Evolutionary conservation across 2,888 invertebrate genomes (phyloP).

Genomic region (Bombylius discolor): DNA sequence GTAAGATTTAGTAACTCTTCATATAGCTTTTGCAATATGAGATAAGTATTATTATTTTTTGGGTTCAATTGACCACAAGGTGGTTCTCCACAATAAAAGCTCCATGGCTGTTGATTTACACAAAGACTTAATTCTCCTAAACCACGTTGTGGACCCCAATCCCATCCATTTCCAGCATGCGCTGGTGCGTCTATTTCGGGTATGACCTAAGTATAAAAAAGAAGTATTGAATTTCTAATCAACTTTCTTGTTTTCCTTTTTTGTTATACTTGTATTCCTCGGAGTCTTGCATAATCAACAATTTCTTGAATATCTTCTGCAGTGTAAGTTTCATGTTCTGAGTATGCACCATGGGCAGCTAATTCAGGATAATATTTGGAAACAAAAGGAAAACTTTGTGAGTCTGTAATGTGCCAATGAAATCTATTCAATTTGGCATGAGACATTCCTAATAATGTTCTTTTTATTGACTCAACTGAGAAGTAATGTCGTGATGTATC

Average conservation of each 20-base stretch:
- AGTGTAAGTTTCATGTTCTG: slow-evolving; percentile 62
- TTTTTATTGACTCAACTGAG: slow-evolving; percentile 53
- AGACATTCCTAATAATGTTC: slow-evolving; percentile 77
- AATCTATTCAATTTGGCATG: slow-evolving; percentile 82
- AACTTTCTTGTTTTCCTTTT: background rate
- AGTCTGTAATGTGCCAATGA: slow-evolving; percentile 86
- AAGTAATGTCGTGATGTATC: slow-evolving; percentile 89
- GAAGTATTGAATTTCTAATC: background rate
- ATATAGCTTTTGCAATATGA: slow-evolving; percentile 59
- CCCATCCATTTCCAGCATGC: slow-evolving; percentile 78
- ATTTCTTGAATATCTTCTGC: slow-evolving; percentile 57
- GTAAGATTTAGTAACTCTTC: slow-evolving; percentile 60
- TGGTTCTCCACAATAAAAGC: slow-evolving; percentile 63
- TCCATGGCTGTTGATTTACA: slow-evolving; percentile 70
- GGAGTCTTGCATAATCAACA: slow-evolving; percentile 60
- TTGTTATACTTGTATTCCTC: slow-evolving; percentile 71
- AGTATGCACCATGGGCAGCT: slow-evolving; percentile 74
- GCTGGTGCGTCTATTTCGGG: slow-evolving; percentile 87
- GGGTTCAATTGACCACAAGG: slow-evolving; percentile 80
- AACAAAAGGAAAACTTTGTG: slow-evolving; percentile 83
- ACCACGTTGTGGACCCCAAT: slow-evolving; percentile 63
- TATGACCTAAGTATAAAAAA: slow-evolving; percentile 48
- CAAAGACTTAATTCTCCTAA: slow-evolving; percentile 68
- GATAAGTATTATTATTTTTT: slow-evolving; percentile 62
- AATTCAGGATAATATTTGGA: slow-evolving; percentile 63